Base-by-base conservation (phyloP, 2,113 vertebrate species). In the Zonotrichia leucophrys region DNA sequence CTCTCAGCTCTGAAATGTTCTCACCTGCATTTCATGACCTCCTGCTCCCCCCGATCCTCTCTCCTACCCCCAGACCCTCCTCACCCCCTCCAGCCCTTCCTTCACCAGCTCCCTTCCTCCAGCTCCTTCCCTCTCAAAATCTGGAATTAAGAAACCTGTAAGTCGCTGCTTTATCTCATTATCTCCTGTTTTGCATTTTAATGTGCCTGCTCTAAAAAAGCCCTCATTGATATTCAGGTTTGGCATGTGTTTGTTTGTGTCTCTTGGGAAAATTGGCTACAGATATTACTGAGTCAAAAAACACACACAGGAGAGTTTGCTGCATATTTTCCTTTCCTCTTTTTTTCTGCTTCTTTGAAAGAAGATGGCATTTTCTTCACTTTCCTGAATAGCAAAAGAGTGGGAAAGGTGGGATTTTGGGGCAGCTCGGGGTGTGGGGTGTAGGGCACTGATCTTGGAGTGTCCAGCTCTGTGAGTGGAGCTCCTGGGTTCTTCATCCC, bases 171-270 rank as follows among this genome's bases (percentile, higher is more conserved):
- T 96, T 98, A 98, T 97, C 98, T 98, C 97, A 98, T 98, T 98
- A 98, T 98, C 97, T 98, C 94, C 96, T 97, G 97, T 97, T 98
- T 98, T 98, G 98, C 98, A 98, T 98, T 97, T 98, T 98, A 98
- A 98, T 98, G 97, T 72, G 97, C 94, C 59, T 79, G 96, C 95
- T 98, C 96, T 98, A 97, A 97, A 98, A 97, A 97, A 97, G 96
- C 83, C 96, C 97, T 98, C 97, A 97, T 98, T 98, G 97, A 96
- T 98, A 98, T 98, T 98, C 98, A 33, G 85, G 95, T 97, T 97
- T 41, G 24, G 97, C 95, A 75, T 94, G 94, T 97, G 97, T 98
- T 97, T 98, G 97, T 97, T 98, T 98, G 97, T 97, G 96, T 98
- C 98, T 97, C 97, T 96, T 96, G 97, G 97, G 97, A 97, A 96